Conservation (phyloP, 2,888 invertebrate genomes). For the Papilio elwesi region DNA sequence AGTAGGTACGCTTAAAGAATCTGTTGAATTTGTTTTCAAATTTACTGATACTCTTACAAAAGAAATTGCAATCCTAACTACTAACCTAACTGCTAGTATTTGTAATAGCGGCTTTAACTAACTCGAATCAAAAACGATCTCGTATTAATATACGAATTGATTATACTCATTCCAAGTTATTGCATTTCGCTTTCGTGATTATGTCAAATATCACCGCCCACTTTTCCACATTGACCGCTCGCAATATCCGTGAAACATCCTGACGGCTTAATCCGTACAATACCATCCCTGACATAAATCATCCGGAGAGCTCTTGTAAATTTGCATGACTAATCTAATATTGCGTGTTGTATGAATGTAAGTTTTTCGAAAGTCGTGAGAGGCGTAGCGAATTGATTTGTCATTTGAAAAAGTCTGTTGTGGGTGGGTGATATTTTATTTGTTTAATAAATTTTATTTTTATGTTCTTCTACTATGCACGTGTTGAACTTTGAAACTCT, state of each 20-base stretch:
- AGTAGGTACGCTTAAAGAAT: too few relatives aligned
- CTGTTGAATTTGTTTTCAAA: too few relatives aligned
- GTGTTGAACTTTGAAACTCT: too few relatives aligned
- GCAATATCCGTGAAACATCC: constrained; percentile 57
- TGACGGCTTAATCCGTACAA: constrained; percentile 62
- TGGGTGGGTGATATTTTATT: constrained; percentile 8
- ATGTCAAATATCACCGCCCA: constrained; percentile 48
- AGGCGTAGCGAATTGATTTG: constrained; percentile 31
- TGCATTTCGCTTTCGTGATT: constrained; percentile 32
- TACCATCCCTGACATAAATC: constrained; percentile 49
- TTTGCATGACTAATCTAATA: constrained; percentile 59
- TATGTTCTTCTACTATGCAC: not conserved
- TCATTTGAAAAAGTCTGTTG: constrained; percentile 19
- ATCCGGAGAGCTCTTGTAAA: constrained; percentile 46
- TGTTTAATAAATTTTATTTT: constrained; percentile 4
- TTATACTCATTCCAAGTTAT: not conserved
- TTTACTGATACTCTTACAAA: too few relatives aligned
- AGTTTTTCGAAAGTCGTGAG: constrained; percentile 36
- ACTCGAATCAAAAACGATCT: not conserved
- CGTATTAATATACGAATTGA: not conserved
- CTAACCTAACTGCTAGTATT: too few relatives aligned
- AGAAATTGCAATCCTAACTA: too few relatives aligned
- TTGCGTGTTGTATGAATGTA: constrained; percentile 43
- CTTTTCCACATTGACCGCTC: constrained; percentile 44
- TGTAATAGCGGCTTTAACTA: too few relatives aligned